Base-by-base conservation (phyloP, 2,113 vertebrate species). In the Spilogale gracilis region DNA sequence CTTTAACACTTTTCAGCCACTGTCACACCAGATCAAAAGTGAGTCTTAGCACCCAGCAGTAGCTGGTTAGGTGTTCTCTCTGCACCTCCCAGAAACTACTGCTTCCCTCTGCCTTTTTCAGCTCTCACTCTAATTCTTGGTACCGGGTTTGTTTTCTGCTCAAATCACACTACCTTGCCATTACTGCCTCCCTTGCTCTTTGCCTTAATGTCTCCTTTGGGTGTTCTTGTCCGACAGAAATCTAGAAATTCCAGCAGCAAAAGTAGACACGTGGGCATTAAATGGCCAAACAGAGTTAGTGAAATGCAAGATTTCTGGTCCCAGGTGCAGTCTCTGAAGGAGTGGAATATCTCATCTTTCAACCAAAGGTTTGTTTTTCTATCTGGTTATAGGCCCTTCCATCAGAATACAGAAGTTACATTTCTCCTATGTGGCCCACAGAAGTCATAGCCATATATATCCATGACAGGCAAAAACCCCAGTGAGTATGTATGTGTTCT, bases 401-500 rank as follows among this genome's bases (percentile, higher is more conserved):
- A 97, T 98, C 95, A 96, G 92, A 95, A 96, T 89, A 74, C 48
- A 95, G 96, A 95, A 97, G 97, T 96, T 98, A 91, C 95, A 97
- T 98, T 94, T 97, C 97, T 98, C 97, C 94, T 92, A 27, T 89
- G 97, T 67, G 95, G 91, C 43, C 54, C 93, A 87, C 88, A 80
- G 89, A 96, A 98, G 94, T 78, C 94, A 93, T 95, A 97, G 92
- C 38, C 94, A 94, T 97, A 97, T 96, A 98, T 97, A 97, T 98
- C 50, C 30, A 81, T 0, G 97, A 98, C 98, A 97, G 85, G 88
- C 61, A 67, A 97, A 95, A 91, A 78, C 78, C 89, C 91, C 61
- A 93, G 93, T 74, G 93, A 88, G 92, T 21, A n/a, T 30, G 92
- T 21, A n/a, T 30, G 32, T 67, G 85, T 81, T 96, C 67, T 96